Conservation (phyloP, 2,888 invertebrate genomes). For the Rosalia funebris region DNA sequence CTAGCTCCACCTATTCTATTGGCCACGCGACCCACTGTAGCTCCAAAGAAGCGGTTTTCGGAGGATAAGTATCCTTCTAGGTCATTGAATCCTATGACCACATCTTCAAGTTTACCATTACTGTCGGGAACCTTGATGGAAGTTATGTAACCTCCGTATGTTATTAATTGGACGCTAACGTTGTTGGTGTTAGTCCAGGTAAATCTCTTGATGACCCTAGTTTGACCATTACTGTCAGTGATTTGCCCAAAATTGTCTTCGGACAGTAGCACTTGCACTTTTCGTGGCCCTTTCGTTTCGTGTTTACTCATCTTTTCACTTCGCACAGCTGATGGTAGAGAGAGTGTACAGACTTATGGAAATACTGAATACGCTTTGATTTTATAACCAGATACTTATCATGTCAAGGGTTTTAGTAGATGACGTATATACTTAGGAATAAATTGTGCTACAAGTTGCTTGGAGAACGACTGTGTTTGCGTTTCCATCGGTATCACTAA, state of each 20-base stretch:
- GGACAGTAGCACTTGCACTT: conserved; percentile 23
- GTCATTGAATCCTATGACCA: conserved; percentile 84
- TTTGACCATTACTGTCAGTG: conserved; percentile 54
- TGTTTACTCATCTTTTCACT: conserved; percentile 20
- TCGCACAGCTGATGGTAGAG: neutral
- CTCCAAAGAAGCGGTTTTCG: conserved; percentile 71
- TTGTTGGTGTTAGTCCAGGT: conserved; percentile 75
- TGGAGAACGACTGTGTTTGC: neutral
- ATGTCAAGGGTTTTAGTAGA: conserved; percentile 4
- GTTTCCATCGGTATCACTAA: neutral
- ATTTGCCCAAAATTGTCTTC: conserved; percentile 56
- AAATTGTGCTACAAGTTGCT: neutral
- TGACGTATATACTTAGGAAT: neutral
- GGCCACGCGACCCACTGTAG: conserved; percentile 86
- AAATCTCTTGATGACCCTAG: conserved; percentile 68
- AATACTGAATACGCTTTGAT: neutral
- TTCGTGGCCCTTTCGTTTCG: neutral
- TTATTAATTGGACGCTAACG: conserved; percentile 72
- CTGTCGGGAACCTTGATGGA: conserved; percentile 79
- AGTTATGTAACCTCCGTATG: conserved; percentile 85
- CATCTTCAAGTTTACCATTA: conserved; percentile 76
- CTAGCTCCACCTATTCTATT: conserved; percentile 80
- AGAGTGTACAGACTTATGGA: neutral
- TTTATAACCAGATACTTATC: neutral
- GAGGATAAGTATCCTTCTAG: conserved; percentile 72